Evolutionary conservation across 2,797 vertebrate species (phyloP).

Genomic region (Echeneis naucrates): DNA sequence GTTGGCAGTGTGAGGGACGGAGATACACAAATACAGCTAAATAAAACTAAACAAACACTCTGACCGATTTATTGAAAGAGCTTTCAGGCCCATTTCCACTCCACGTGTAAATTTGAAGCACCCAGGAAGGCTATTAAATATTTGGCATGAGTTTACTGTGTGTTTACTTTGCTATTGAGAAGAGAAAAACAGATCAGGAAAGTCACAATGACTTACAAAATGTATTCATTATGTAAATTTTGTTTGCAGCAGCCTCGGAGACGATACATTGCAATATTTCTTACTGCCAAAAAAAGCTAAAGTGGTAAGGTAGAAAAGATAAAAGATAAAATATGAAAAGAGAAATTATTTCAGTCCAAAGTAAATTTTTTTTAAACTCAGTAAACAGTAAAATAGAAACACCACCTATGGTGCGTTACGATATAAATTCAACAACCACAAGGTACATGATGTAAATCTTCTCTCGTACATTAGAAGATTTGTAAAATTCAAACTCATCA

Average conservation of each 20-base stretch:
- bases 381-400: too few relatives aligned
- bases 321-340: background rate
- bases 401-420: background rate
- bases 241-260: background rate
- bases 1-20: conserved; percentile 42
- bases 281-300: background rate
- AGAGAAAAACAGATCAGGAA: conserved; percentile 2
- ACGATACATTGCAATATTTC: background rate
- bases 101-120: conserved; percentile 19
- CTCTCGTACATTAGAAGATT: background rate
- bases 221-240: background rate
- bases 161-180: conserved; percentile 21
- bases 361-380: too few relatives aligned
- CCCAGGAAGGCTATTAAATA: conserved; percentile 29
- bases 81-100: conserved; percentile 55
- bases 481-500: background rate
- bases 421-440: background rate
- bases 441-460: background rate
- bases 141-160: conserved; percentile 24
- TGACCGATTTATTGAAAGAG: conserved; percentile 34
- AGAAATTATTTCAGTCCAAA: too few relatives aligned
- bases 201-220: background rate
- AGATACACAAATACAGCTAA: conserved; percentile 49
- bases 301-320: background rate
- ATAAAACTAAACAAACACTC: conserved; percentile 40